Evolutionary conservation across 1,140 invertebrate genomes (phyloP), one percentile per base, ranked within the genome.

Genomic region (Euglossa dilemma): DNA sequence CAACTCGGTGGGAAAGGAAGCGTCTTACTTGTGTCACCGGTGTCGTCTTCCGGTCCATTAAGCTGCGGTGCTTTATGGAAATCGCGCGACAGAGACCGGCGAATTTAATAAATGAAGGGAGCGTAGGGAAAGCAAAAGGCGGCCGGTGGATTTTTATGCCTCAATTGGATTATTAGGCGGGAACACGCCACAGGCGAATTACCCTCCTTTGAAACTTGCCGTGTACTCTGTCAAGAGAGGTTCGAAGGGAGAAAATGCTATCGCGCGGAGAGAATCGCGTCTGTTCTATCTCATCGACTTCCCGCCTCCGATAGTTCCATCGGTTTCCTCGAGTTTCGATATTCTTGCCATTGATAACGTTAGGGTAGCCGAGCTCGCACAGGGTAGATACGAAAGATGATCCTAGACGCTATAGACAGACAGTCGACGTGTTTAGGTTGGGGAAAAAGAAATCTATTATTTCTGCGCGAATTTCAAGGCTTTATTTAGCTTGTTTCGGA

Each of bases 31-130:
- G 74, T 25, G 73, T 78, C 85, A 57, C 59, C 74, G 56, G 52
- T 85, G 74, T 70, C 70, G 70, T 52, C 85, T 69, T 72, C 52
- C 76, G 75, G 71, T 80, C 70, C 64, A 87, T 86, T 87, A 87
- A 80, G 66, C 77, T 63, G 36, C 36, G 70, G 56, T 36, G 45
- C 57, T 79, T 45, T 77, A 78, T 57, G 74, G 83, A 83, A 86
- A 78, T 83, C 72, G 57, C 63, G 23, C 77, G 76, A 36, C 57
- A 36, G 43, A 23, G 28, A 20, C 47, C 16, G n/a, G 9, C 16
- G 54, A 36, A 71, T 63, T 85, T 85, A 85, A 72, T 76, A 54
- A 18, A 79, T n/a, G 47, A 7, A 16, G n/a, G n/a, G 25, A 57
- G 20, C 45, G 67, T 36, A 14, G 14, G n/a, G 28, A 6, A 84